A percentile compares a stretch with the other conserved stretches of the same genome.
These are phyloP conservation scores for Enteromius trimaculatus DNA, from an alignment of 2,797 vertebrate species.

Conservation along the genomic window DNA sequence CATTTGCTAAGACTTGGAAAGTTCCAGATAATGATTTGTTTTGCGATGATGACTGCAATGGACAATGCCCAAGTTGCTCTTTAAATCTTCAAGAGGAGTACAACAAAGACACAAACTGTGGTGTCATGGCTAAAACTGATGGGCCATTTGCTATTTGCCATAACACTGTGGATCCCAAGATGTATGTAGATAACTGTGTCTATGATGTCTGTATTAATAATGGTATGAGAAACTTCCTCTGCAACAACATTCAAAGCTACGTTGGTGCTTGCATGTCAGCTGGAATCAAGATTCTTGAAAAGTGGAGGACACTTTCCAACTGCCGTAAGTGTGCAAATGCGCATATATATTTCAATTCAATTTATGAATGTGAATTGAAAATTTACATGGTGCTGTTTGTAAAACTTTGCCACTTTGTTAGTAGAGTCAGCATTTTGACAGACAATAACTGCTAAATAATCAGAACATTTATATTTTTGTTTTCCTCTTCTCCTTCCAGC, in stretches of 20 bases:
- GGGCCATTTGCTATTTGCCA: slow-evolving; percentile 63
- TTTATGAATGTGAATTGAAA: neutral
- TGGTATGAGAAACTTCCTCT: slow-evolving; percentile 57
- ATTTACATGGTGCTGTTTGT: neutral
- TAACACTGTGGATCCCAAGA: slow-evolving; percentile 47
- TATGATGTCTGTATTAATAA: slow-evolving; percentile 65
- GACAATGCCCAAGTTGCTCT: slow-evolving; percentile 60
- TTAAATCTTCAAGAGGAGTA: slow-evolving; percentile 53
- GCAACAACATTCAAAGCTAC: slow-evolving; percentile 62
- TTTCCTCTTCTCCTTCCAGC: slow-evolving; percentile 60
- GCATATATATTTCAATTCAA: neutral
- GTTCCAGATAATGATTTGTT: slow-evolving; percentile 53
- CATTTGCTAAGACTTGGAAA: slow-evolving; percentile 68
- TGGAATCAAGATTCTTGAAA: slow-evolving; percentile 53
- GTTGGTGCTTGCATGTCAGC: slow-evolving; percentile 56
- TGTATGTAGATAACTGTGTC: slow-evolving; percentile 62
- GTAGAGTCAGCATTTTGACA: neutral
- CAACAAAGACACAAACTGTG: slow-evolving; percentile 55
- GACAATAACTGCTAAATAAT: neutral
- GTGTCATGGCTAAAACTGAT: slow-evolving; percentile 53
- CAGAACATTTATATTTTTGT: neutral
- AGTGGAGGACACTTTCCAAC: slow-evolving; percentile 57
- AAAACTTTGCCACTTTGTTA: neutral
- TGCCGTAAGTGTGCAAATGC: slow-evolving; percentile 58
- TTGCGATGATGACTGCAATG: slow-evolving; percentile 62